phyloP scores from a whole-genome alignment of 2,797 vertebrate genomes.

The Streptopelia turtur region DNA sequence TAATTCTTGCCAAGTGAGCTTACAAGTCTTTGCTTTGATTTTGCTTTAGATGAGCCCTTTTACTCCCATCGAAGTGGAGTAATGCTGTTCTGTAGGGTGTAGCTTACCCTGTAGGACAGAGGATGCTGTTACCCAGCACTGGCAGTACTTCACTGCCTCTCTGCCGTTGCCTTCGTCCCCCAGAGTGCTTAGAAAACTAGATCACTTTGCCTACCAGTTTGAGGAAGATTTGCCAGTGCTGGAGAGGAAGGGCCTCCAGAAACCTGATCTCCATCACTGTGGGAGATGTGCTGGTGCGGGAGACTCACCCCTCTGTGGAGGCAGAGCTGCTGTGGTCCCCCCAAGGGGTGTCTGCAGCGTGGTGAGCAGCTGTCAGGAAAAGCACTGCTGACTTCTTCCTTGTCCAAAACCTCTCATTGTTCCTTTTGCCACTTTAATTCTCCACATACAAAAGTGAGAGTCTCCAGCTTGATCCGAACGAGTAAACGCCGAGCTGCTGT shows the following conservation, averaged over 20 bases:
- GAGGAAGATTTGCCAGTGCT: background rate
- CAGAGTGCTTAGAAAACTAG: background rate
- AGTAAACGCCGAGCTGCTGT: fast-evolving
- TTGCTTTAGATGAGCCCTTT: background rate
- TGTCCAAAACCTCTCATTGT: background rate
- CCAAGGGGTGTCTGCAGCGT: background rate
- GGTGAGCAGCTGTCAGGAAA: background rate
- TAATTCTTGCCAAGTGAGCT: background rate
- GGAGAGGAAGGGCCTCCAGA: background rate
- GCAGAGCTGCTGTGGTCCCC: background rate
- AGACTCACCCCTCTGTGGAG: fast-evolving
- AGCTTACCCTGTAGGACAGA: background rate
- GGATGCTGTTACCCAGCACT: background rate
- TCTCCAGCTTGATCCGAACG: background rate
- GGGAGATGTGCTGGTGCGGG: fast-evolving
- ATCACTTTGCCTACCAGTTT: background rate
- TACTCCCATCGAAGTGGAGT: background rate
- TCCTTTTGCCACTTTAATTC: background rate
- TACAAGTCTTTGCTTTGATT: background rate
- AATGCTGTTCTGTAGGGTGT: background rate
- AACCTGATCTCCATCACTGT: fast-evolving
- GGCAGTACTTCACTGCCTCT: background rate
- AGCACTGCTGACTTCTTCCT: background rate
- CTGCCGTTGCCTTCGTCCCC: background rate
- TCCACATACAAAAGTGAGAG: background rate